Conservation (phyloP, 2,113 vertebrate genomes). For the Sakesphorus luctuosus region DNA sequence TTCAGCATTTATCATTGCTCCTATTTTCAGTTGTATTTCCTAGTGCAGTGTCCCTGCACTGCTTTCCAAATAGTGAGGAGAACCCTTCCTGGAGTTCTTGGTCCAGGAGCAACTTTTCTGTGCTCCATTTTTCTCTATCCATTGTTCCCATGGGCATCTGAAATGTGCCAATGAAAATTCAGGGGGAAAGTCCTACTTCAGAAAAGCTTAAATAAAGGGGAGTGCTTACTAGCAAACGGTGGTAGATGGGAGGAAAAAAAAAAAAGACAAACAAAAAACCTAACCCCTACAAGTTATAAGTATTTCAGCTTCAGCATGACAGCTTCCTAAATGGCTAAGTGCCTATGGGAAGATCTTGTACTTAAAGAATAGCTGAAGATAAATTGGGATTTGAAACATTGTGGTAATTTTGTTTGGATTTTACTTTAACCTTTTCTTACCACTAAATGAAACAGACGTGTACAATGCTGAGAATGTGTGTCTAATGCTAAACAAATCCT, state of each 20-base stretch:
- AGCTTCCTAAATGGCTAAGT: neutral
- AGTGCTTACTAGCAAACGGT: neutral
- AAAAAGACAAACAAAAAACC: fast-evolving
- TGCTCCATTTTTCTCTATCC: neutral
- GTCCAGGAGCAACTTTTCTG: neutral
- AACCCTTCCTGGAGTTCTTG: neutral
- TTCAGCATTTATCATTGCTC: neutral
- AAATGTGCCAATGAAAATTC: neutral
- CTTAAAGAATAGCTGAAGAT: neutral
- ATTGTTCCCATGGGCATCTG: neutral
- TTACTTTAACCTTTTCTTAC: conserved; percentile 15
- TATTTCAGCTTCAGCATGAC: neutral
- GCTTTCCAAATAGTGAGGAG: neutral
- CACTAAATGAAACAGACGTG: neutral
- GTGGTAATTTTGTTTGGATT: neutral
- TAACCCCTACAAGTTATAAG: neutral
- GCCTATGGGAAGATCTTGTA: neutral
- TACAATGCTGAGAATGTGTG: neutral
- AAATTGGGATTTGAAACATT: neutral
- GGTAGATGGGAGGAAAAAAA: neutral
- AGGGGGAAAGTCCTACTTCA: neutral
- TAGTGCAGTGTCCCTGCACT: neutral
- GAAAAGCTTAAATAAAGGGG: neutral
- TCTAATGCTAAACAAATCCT: conserved; percentile 18
- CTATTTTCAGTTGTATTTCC: neutral